Base-by-base conservation (phyloP, 2,888 invertebrate genomes). In the Volucella inanis region DNA sequence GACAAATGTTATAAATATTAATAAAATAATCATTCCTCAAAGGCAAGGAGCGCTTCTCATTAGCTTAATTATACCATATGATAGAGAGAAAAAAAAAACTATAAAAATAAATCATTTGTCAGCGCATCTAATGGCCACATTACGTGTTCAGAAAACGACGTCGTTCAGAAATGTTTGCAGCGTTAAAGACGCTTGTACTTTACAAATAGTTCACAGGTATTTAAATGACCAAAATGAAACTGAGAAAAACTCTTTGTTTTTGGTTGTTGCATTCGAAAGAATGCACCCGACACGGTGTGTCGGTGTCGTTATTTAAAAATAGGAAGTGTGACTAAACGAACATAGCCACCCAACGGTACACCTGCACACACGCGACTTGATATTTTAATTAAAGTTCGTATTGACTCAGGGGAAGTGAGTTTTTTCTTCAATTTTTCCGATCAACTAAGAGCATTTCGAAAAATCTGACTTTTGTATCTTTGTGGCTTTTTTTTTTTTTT, bases 301-400 rank as follows among this genome's bases (percentile, higher is more conserved):
- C 12, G 50, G 31, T 31, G 31, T 31, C 15, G 45, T 18, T 14
- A 31, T 31, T 43, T 75, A 75, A 80, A 80, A 80, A 80, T 80
- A 80, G 74, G 61, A 68, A 62, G 75, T 62, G 54, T 80, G 80
- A 62, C 68, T 80, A 67, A 79, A 43, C 43, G 12, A 45, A 31
- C 6, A 31, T 31, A 31, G 3, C 22, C 22, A 3, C 31, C 31
- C 31, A 31, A 31, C 31, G 4, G 31, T 2, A 68, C 80, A 62
- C 80, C 67, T 62, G 75, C 74, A 65, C 31, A 59, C 50, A 64
- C 57, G 22, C 72, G 39, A 45, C 38, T 18, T 62, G 64, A 67
- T 61, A 39, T 50, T 59, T 65, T 61, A 78, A 78, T 72, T 79
- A 39, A 47, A 52, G 49, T 57, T 71, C 41, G 9, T 55, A 67